Conservation (phyloP, 2,888 invertebrate species). For the Imbricaverruca yamaguchii region DNA sequence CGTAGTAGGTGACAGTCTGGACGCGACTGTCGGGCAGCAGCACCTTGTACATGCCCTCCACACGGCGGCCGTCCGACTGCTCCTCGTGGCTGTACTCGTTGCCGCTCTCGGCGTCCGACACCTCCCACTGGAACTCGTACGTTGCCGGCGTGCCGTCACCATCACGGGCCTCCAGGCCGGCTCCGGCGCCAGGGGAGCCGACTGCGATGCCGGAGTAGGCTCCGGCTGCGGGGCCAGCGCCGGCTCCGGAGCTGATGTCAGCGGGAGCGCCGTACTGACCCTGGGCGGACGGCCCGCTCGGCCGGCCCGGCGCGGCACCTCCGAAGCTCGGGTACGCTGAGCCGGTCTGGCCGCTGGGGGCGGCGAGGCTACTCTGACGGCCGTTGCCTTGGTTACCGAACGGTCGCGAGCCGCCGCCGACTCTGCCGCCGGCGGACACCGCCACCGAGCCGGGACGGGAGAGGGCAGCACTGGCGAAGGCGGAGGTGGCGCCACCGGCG, state of each 20-base stretch:
- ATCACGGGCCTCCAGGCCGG: neutral
- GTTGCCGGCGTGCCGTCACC: neutral
- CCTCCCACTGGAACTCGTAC: slow-evolving; percentile 16
- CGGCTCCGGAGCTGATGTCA: neutral
- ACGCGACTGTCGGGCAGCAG: neutral
- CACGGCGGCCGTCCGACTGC: neutral
- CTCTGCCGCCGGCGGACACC: no score
- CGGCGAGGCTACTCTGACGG: no score
- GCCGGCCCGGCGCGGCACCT: no score
- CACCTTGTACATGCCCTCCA: neutral
- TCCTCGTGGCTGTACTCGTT: slow-evolving; percentile 5
- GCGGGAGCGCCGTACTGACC: neutral
- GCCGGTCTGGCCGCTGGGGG: neutral
- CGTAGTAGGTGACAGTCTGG: neutral
- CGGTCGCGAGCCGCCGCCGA: neutral
- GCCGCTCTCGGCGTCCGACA: neutral
- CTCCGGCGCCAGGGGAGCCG: no score
- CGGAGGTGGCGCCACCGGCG: neutral
- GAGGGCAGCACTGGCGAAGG: neutral
- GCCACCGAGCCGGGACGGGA: neutral
- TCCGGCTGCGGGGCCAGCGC: neutral
- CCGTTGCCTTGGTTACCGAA: neutral
- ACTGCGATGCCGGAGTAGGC: neutral
- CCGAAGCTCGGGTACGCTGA: neutral
- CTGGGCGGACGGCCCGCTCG: neutral